Base-by-base conservation (phyloP, 1,140 invertebrate genomes). In the Trissolcus basalis region DNA sequence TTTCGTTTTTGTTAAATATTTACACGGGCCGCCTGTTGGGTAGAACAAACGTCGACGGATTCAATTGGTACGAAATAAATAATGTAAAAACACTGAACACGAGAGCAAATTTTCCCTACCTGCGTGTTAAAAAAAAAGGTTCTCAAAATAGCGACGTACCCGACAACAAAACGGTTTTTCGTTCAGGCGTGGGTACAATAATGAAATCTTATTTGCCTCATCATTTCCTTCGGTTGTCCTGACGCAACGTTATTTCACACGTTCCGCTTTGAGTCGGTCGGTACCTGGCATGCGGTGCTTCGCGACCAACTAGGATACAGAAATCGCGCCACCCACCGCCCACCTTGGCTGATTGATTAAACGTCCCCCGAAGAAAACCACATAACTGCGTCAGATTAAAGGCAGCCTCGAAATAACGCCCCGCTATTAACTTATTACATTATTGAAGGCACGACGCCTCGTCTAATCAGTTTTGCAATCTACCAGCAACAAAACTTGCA, bases 231-330 rank as follows among this genome's bases (percentile, higher is more conserved):
- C 59, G 33, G 43, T 50, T 47, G 51, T 67, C 10, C 13, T 49
- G 60, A 43, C 56, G 76, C 70, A 67, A 77, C 59, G 61, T 50
- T 60, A 73, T 78, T 80, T 80, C 73, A 79, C 79, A 80, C 77
- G 73, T 77, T 67, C 77, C 61, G 65, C 64, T 77, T 76, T 80
- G 45, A 63, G 48, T 41, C 14, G 47, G 12, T 61, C 16, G 6
- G n/a, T 41, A 27, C 41, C 13, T 44, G 41, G 49, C 41, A 49
- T 44, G 33, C 49, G 16, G 33, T 39, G 45, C 49, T 47, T 33
- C 47, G 45, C 56, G 54, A 35, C 47, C 41, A 35, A 51, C 47
- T 36, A 27, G 50, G 59, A 73, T 80, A 80, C 74, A 75, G 70
- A 77, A 80, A 80, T 58, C 61, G 74, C 65, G 39, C 35, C 54